A percentile compares a stretch with the other conserved stretches of the same genome.
Conservation (phyloP, 2,888 invertebrate species). For the Leucophenga montana region DNA sequence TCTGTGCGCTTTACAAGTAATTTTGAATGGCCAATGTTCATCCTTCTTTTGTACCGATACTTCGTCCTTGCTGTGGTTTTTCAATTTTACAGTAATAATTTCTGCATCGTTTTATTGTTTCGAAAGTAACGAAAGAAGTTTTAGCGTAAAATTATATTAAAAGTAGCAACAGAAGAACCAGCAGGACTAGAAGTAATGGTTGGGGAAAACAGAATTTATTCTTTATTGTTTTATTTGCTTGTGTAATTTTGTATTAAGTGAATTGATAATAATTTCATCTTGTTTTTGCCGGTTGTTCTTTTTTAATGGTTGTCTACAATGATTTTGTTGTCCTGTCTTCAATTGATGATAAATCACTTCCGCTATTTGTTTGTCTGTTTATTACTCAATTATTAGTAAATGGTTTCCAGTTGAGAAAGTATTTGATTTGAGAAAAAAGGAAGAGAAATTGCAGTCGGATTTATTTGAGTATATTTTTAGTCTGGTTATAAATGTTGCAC, state of each 20-base stretch:
- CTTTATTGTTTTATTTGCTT: conserved; percentile 20
- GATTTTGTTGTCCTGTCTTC: not conserved
- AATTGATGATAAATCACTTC: conserved; percentile 16
- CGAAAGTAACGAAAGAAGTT: conserved; percentile 46
- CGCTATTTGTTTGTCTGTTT: conserved; percentile 10
- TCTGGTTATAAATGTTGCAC: too few relatives aligned
- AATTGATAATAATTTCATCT: conserved; percentile 23
- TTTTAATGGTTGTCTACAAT: not conserved
- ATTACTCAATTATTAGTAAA: conserved; percentile 11
- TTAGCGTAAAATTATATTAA: conserved; percentile 51
- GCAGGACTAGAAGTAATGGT: too few relatives aligned
- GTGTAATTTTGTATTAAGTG: conserved; percentile 20
- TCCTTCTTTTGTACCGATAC: not conserved
- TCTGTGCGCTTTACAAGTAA: conserved; percentile 10
- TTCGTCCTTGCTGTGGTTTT: conserved; percentile 35
- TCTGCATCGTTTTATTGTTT: conserved; percentile 42
- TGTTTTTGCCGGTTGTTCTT: not conserved
- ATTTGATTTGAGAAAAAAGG: too few relatives aligned
- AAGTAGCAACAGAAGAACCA: not conserved
- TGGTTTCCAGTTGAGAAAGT: not conserved
- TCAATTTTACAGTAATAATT: conserved; percentile 54
- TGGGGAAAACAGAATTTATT: not conserved
- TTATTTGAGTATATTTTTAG: too few relatives aligned
- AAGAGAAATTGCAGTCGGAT: too few relatives aligned
- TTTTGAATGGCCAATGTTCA: not conserved